Evolutionary conservation across 2,888 invertebrate genomes (phyloP), one percentile per base, ranked within the genome.

Genomic region (Eristalis intricaria): DNA sequence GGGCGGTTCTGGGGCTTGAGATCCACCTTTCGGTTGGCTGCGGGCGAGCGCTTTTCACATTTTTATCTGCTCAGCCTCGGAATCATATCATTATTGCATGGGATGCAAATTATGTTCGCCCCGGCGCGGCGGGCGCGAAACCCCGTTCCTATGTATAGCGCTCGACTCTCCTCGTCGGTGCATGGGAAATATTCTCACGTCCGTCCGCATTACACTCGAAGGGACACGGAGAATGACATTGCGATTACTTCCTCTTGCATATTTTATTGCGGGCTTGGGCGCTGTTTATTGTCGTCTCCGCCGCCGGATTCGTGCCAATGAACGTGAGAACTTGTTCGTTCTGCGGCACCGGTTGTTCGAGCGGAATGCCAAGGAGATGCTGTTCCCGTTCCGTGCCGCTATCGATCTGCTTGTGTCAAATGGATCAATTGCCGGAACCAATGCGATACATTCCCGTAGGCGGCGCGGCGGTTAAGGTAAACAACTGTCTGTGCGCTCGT

Each of bases 81-180:
- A 79, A 74, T 78, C 50, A 19, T 75, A 86, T 86, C 78, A 75
- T 86, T 75, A 83, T 75, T 83, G 83, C 83, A 75, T 38, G 56
- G 70, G 70, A 86, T 86, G 86, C 74, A 83, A 86, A 86, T 83
- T 86, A 75, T 56, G 85, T 78, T 82, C 77, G 83, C 78, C 81
- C 29, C 23, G 66, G 32, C 83, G 38, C 58, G 73, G 43, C 50
- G 32, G 58, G 58, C 40, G 43, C 26, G 26, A 26, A 3, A 26
- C 26, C 3, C 2, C 68, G 69, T 26, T 68, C 64, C 26, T 74
- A 56, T 68, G 71, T 40, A 56, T 40, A 15, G 38, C n/a, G 32
- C 26, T 11, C 35, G 43, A 4, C 23, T n/a, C 56, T 15, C 19
- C 13, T 7, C n/a, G 26, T 2, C 38, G 19, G 19, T 40, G 22